Evolutionary conservation across 2,888 invertebrate genomes (phyloP).

Genomic region (Mimumesa dahlbomi): DNA sequence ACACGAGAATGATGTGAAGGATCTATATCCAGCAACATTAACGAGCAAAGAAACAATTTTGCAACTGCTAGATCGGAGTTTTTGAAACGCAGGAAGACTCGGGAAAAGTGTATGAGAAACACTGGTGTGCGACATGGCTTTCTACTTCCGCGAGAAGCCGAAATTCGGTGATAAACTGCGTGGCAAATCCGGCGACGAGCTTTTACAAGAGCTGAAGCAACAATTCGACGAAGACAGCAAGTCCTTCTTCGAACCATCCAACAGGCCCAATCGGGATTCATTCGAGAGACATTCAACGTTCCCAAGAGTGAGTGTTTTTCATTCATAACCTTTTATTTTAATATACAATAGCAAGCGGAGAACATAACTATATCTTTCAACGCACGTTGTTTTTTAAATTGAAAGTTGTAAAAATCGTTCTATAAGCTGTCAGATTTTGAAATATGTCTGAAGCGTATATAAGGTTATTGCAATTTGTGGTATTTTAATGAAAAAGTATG

Average conservation of each 20-base stretch:
- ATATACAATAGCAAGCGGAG: no score
- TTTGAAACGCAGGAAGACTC: not conserved
- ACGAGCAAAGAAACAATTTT: not conserved
- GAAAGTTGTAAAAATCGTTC: no score
- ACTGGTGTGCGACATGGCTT: constrained; percentile 69
- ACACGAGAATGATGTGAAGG: not conserved
- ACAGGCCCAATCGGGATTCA: constrained; percentile 64
- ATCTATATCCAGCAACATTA: no score
- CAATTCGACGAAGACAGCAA: constrained; percentile 73
- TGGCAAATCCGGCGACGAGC: constrained; percentile 74
- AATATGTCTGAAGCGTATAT: no score
- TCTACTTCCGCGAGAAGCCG: constrained; percentile 76
- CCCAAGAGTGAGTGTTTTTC: constrained; percentile 64
- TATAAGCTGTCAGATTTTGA: not conserved
- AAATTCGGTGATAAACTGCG: constrained; percentile 74
- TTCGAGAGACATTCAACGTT: constrained; percentile 73
- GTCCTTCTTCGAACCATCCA: constrained; percentile 71
- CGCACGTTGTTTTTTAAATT: no score
- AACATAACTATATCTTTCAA: no score
- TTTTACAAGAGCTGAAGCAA: constrained; percentile 75
- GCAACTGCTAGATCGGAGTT: no score
- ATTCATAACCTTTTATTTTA: no score
- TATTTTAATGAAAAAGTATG: no score
- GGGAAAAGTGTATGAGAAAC: constrained; percentile 23
- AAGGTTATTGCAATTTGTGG: no score